phyloP scores from a whole-genome alignment of 2,888 invertebrate species.

The Phalangium opilio region DNA sequence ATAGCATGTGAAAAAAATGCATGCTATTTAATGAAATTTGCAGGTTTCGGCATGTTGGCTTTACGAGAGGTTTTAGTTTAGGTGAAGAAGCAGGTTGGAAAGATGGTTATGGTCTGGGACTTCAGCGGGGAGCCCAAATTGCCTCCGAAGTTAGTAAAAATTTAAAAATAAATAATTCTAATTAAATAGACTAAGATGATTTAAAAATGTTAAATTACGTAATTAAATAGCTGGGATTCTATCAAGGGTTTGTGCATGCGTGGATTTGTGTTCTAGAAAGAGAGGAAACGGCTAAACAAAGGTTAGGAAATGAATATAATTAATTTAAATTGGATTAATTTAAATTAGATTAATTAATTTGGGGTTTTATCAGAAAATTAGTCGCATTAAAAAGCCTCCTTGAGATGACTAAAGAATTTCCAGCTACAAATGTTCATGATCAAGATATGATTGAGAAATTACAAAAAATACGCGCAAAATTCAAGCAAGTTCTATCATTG shows the following conservation, averaged over 20 bases:
- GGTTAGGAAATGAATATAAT: slow-evolving; percentile 7
- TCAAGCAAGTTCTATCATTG: slow-evolving; percentile 16
- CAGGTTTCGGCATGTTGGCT: slow-evolving; percentile 22
- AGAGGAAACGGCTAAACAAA: slow-evolving; percentile 21
- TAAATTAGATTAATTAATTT: no score
- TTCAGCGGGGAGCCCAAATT: slow-evolving; percentile 22
- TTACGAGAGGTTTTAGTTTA: slow-evolving; percentile 21
- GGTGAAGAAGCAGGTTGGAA: slow-evolving; percentile 23
- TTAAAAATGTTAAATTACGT: not conserved
- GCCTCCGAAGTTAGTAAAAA: slow-evolving; percentile 21
- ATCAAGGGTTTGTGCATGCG: slow-evolving; percentile 23
- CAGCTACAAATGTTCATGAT: slow-evolving; percentile 20
- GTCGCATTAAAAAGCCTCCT: slow-evolving; percentile 19
- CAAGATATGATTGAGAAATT: slow-evolving; percentile 20
- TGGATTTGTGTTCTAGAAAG: slow-evolving; percentile 22
- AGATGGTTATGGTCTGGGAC: slow-evolving; percentile 22
- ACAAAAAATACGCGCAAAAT: slow-evolving; percentile 21
- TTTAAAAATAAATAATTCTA: not conserved
- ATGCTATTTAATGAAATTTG: not conserved
- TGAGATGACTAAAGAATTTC: slow-evolving; percentile 22
- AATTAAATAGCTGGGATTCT: slow-evolving; percentile 21
- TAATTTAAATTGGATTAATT: not conserved
- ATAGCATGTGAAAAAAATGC: no score
- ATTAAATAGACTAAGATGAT: no score
- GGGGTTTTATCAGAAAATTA: slow-evolving; percentile 20